Evolutionary conservation across 2,888 invertebrate species (phyloP).

Genomic region (Gastracanthus pulcherrimus): DNA sequence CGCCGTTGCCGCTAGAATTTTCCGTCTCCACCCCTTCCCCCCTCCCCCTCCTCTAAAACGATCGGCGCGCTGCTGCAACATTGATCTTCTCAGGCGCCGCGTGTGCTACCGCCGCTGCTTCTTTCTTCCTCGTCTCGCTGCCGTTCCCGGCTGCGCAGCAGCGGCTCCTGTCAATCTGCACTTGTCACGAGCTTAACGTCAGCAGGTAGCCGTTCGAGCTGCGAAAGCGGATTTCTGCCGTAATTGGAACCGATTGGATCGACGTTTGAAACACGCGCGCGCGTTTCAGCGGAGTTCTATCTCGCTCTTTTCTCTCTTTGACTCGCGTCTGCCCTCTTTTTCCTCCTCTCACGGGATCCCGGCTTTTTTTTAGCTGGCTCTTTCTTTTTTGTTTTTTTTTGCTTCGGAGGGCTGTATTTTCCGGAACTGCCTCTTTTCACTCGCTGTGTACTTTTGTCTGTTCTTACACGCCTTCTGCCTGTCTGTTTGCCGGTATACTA

Average conservation of each 20-base stretch:
- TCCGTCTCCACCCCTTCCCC: no score
- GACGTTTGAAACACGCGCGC: slow-evolving; percentile 61
- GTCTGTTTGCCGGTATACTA: not conserved
- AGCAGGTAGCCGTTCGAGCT: slow-evolving; percentile 53
- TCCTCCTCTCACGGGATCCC: not conserved
- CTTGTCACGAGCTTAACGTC: slow-evolving; percentile 61
- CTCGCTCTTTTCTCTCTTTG: not conserved
- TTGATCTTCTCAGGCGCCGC: slow-evolving; percentile 25
- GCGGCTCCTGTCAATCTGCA: slow-evolving; percentile 52
- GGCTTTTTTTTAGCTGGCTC: not conserved
- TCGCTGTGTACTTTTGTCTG: slow-evolving; percentile 4
- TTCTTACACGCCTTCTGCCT: slow-evolving; percentile 1
- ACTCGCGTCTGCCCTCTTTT: not conserved
- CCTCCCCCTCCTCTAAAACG: no score
- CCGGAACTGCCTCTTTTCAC: slow-evolving; percentile 16
- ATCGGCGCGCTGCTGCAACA: slow-evolving; percentile 8
- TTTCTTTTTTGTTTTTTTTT: not conserved
- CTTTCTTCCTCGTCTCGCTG: not conserved
- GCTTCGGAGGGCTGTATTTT: not conserved
- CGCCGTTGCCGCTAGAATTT: no score
- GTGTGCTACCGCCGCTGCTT: not conserved
- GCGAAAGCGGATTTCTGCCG: slow-evolving; percentile 60
- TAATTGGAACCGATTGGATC: slow-evolving; percentile 64
- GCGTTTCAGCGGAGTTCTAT: slow-evolving; percentile 55
- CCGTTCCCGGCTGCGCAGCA: not conserved